Evolutionary conservation across 2,888 invertebrate genomes (phyloP), one percentile per base, ranked within the genome.

Genomic region (Fissipunctia ypsillon): DNA sequence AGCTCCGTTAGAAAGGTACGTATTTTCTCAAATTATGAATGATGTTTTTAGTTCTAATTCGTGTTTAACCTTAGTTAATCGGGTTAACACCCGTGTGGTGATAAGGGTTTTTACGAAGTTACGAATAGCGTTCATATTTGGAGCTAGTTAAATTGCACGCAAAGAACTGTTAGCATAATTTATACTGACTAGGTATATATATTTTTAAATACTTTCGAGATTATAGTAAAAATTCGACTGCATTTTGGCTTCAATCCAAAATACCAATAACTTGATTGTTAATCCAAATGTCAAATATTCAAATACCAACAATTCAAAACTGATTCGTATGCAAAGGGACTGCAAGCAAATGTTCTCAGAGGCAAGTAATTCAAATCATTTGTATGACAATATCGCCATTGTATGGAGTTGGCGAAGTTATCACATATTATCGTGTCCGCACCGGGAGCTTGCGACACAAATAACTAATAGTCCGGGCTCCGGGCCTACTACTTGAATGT

Each of bases 331-430:
- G 68, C 80, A 81, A 76, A 80, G 64, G 41, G 50, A 60, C 68
- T 56, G 31, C 69, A 64, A 73, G 74, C 64, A 73, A 68, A 81
- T 78, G 72, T 63, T 66, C 69, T 50, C 57, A 57, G 65, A 71
- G 73, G 79, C 73, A 77, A 75, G 60, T 87, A 85, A 80, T 81
- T 83, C 75, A 81, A 85, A 81, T 81, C 87, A 84, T 90, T 88
- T 87, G 87, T 88, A 90, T 86, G 88, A 87, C 87, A 89, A 89
- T 87, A 88, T 88, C 83, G 76, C 88, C 86, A 90, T 90, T 91
- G 90, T 88, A 83, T 86, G 70, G 80, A 84, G 81, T 82, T 83
- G 76, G 85, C 76, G 76, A 86, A 88, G 84, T 89, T 90, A 90
- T 90, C 85, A 90, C 89, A 87, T 88, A 89, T 88, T 89, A 88